These are phyloP conservation scores for Lepidurus arcticus DNA, from an alignment of 1,140 invertebrate genomes.

Conservation along the genomic window DNA sequence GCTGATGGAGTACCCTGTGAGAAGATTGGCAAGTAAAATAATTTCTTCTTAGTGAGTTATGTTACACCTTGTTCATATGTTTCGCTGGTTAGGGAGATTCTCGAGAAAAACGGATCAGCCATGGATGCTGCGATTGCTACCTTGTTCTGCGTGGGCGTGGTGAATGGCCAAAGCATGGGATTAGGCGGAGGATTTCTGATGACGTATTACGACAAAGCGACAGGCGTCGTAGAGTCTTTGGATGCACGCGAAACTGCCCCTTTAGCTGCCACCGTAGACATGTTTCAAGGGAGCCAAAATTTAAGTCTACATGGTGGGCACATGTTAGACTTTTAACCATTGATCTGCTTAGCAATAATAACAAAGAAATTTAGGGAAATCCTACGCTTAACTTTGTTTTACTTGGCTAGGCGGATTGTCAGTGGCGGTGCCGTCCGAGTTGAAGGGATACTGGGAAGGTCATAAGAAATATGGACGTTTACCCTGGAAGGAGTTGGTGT, in stretches of 20 bases:
- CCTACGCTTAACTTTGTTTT: constrained; percentile 37
- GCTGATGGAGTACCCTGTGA: constrained; percentile 71
- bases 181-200: constrained; percentile 81
- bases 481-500: constrained; percentile 72
- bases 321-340: neutral
- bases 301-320: constrained; percentile 45
- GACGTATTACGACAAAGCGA: constrained; percentile 60
- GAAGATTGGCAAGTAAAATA: constrained; percentile 62
- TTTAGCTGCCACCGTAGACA: constrained; percentile 54
- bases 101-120: constrained; percentile 72
- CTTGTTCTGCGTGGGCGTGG: constrained; percentile 76
- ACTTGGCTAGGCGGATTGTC: constrained; percentile 58
- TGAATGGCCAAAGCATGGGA: constrained; percentile 79
- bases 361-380: constrained; percentile 10
- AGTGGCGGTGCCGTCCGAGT: constrained; percentile 82
- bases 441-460: constrained; percentile 79
- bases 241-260: constrained; percentile 80
- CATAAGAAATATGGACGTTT: constrained; percentile 73
- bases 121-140: constrained; percentile 79
- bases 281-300: constrained; percentile 57
- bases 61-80: too few species aligned
- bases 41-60: neutral
- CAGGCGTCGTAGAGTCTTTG: constrained; percentile 45
- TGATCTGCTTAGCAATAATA: neutral
- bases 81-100: constrained; percentile 55